These are phyloP conservation scores for Barnardius zonarius DNA, from an alignment of 2,113 vertebrate species.

Conservation along the genomic window DNA sequence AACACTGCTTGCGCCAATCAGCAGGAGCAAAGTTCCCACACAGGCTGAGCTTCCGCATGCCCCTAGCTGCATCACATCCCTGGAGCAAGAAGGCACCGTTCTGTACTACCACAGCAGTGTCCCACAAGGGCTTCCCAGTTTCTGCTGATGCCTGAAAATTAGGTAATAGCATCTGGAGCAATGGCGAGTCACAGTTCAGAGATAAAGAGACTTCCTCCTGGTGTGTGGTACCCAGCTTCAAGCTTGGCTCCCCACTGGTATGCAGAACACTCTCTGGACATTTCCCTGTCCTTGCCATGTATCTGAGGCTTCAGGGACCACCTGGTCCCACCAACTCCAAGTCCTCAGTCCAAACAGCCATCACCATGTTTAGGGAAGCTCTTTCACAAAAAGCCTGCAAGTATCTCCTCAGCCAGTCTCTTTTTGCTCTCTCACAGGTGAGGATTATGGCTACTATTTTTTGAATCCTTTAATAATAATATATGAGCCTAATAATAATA, in stretches of 20 bases:
- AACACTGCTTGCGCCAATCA: background rate
- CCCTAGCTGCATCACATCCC: background rate
- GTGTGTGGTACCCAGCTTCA: background rate
- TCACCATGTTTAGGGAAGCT: background rate
- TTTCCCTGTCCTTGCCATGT: background rate
- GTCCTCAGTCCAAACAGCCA: background rate
- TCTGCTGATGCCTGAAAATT: background rate
- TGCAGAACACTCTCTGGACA: background rate
- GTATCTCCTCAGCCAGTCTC: background rate
- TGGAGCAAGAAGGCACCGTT: accelerated
- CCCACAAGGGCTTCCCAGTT: background rate
- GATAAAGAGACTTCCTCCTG: background rate
- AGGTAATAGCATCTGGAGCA: background rate
- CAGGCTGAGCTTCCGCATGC: background rate
- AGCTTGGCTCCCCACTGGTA: accelerated
- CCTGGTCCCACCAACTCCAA: background rate
- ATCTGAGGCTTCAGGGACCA: background rate
- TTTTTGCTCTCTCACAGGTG: background rate
- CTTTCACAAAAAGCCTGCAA: background rate
- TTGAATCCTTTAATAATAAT: background rate
- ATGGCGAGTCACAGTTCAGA: background rate
- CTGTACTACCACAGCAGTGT: background rate
- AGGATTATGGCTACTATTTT: background rate
- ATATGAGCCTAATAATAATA: background rate
- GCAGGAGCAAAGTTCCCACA: background rate